phyloP scores from a whole-genome alignment of 2,888 invertebrate species.

The Pyralis farinalis region DNA sequence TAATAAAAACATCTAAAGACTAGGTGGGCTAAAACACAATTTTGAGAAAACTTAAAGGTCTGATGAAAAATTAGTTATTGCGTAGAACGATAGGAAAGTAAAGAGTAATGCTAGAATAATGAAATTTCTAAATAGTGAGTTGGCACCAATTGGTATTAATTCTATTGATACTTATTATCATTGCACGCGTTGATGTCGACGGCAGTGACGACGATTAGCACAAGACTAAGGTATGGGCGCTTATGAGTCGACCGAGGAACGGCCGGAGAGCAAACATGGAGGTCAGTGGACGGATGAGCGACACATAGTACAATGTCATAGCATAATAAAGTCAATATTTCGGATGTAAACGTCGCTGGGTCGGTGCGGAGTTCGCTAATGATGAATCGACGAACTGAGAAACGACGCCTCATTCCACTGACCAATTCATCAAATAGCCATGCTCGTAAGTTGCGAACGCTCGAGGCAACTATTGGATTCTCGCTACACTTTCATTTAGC shows the following conservation, averaged over 20 bases:
- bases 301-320: no score
- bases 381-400: no score
- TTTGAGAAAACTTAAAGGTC: constrained; percentile 45
- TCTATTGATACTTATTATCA: constrained; percentile 16
- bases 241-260: no score
- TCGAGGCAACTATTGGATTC: background rate
- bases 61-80: constrained; percentile 26
- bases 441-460: background rate
- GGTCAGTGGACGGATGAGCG: no score
- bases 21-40: constrained; percentile 74
- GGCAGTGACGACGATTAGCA: background rate
- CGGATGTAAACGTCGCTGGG: no score
- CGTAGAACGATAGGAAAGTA: constrained; percentile 24
- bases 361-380: no score
- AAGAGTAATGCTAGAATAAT: constrained; percentile 35
- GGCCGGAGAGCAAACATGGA: no score
- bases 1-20: constrained; percentile 66
- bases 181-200: constrained; percentile 19
- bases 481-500: no score
- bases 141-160: constrained; percentile 37
- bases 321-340: no score
- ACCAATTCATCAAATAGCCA: background rate
- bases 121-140: constrained; percentile 37
- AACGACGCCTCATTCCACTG: background rate
- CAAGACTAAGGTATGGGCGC: background rate